Percentiles rank a stretch among this genome's conserved stretches.
phyloP scores from a whole-genome alignment of 2,888 invertebrate genomes.

The Drosophila mulleri region DNA sequence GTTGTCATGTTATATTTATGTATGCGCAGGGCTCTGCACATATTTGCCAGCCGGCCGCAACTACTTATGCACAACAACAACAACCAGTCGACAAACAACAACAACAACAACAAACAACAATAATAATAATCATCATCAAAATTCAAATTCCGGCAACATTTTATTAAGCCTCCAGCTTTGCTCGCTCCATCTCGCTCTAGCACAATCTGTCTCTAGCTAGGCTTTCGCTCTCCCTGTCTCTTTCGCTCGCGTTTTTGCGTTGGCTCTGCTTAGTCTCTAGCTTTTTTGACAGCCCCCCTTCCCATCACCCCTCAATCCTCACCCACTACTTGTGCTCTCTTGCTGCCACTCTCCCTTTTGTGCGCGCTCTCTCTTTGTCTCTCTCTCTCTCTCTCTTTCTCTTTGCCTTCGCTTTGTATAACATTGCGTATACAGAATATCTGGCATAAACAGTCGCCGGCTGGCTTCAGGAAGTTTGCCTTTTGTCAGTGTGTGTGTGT shows the following conservation, averaged over 20 bases:
- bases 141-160: constrained; percentile 51
- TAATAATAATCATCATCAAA: constrained; percentile 58
- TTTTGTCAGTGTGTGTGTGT: constrained; percentile 17
- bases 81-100: background rate
- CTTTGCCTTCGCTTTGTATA: constrained; percentile 1
- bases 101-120: constrained; percentile 8
- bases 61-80: constrained; percentile 20
- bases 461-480: constrained; percentile 50
- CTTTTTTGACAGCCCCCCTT: constrained; percentile 4
- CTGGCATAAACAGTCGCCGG: constrained; percentile 48
- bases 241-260: background rate
- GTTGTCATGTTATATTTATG: constrained; percentile 9
- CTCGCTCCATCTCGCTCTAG: background rate
- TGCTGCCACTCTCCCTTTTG: constrained; percentile 6
- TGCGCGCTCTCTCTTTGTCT: background rate
- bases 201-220: background rate
- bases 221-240: background rate
- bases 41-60: constrained; percentile 37
- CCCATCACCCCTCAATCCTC: too few species aligned
- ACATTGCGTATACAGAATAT: constrained; percentile 63
- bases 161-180: constrained; percentile 4
- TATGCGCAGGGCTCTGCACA: constrained; percentile 26
- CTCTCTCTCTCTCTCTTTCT: background rate
- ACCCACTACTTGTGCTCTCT: background rate
- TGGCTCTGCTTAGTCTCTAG: constrained; percentile 2